phyloP scores from a whole-genome alignment of 2,113 vertebrate genomes.

The Stegostoma tigrinum region DNA sequence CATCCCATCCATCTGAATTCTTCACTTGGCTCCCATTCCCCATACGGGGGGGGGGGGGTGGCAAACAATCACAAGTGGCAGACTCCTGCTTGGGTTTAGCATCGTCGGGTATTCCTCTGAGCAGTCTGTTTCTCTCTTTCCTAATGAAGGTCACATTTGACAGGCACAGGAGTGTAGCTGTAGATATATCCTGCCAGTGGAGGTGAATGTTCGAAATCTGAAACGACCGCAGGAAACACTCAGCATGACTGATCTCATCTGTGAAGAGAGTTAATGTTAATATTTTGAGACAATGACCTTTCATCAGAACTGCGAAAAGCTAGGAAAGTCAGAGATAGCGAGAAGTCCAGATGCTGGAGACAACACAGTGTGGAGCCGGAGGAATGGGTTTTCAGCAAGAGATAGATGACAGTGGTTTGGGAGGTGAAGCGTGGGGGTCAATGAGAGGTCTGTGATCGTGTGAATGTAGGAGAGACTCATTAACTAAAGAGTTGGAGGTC shows the following conservation, averaged over 20 bases:
- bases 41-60: no score
- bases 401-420: background rate
- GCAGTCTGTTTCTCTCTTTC: background rate
- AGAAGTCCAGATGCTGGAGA: no score
- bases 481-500: background rate
- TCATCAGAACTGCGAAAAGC: background rate
- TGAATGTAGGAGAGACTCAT: background rate
- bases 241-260: background rate
- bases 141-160: background rate
- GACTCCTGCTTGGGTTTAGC: background rate
- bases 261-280: background rate
- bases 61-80: background rate
- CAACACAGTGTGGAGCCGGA: no score
- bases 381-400: background rate
- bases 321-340: background rate
- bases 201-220: background rate
- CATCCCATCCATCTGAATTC: background rate
- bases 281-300: background rate
- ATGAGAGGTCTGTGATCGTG: background rate
- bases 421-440: background rate
- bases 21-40: background rate
- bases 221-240: background rate
- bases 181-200: background rate
- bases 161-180: background rate
- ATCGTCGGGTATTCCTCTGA: no score